Evolutionary conservation across 2,113 vertebrate species (phyloP).

Genomic region (Ivindomyrus marchei): DNA sequence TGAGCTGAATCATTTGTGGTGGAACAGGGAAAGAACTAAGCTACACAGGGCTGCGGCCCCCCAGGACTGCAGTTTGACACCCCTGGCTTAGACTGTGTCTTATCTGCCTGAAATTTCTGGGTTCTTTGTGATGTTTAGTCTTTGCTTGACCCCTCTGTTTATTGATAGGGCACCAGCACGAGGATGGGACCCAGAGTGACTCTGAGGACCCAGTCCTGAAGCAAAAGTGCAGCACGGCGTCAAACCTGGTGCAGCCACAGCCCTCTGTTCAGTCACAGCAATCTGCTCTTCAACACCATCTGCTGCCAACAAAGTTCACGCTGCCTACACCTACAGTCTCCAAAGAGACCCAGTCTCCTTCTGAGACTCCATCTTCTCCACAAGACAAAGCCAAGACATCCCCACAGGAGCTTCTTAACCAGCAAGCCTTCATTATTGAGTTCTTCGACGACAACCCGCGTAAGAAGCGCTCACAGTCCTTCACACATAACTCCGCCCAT

Average conservation of each 20-base stretch:
- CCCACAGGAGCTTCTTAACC: slow-evolving; percentile 44
- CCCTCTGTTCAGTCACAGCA: slow-evolving; percentile 23
- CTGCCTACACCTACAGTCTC: slow-evolving; percentile 28
- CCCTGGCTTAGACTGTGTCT: neutral
- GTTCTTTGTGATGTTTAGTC: neutral
- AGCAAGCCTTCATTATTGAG: slow-evolving; percentile 86
- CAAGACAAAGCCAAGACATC: slow-evolving; percentile 67
- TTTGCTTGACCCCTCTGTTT: slow-evolving; percentile 13
- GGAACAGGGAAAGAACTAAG: too few species aligned
- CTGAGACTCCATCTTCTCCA: slow-evolving; percentile 53
- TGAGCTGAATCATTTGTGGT: too few species aligned
- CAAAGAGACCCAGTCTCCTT: slow-evolving; percentile 36
- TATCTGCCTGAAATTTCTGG: neutral
- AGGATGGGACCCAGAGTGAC: slow-evolving; percentile 73
- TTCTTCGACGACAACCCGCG: slow-evolving; percentile 73
- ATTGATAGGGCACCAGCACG: slow-evolving; percentile 64
- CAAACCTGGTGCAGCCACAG: neutral
- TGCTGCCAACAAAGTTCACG: slow-evolving; percentile 15
- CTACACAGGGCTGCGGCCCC: too few species aligned
- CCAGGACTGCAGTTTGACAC: too few species aligned
- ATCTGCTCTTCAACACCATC: slow-evolving; percentile 16
- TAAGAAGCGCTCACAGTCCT: slow-evolving; percentile 81
- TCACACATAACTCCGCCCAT: slow-evolving; percentile 60
- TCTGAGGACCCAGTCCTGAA: slow-evolving; percentile 62
- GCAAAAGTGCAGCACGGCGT: slow-evolving; percentile 38